A percentile compares a stretch with the other conserved stretches of the same genome.
Evolutionary conservation across 2,888 invertebrate genomes (phyloP).

Genomic region (Miltochrista miniata): DNA sequence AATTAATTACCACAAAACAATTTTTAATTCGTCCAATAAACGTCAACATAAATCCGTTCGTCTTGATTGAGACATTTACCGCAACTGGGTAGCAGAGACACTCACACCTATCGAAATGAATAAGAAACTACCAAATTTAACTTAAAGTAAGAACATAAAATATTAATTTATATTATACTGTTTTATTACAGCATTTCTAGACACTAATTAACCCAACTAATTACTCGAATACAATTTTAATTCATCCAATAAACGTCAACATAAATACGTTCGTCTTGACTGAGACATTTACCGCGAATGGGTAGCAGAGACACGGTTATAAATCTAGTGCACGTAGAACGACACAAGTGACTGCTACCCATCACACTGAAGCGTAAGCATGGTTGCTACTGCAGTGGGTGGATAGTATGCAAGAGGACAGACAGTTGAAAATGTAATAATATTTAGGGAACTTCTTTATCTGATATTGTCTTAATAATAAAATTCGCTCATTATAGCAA

Average conservation of each 20-base stretch:
- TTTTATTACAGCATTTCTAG: too few species aligned
- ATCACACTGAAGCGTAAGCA: slow-evolving; percentile 42
- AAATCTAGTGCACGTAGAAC: slow-evolving; percentile 61
- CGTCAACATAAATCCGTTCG: slow-evolving; percentile 61
- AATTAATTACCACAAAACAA: slow-evolving; percentile 24
- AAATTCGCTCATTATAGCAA: too few species aligned
- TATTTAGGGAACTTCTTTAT: too few species aligned
- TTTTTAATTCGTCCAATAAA: slow-evolving; percentile 58
- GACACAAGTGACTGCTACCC: slow-evolving; percentile 44
- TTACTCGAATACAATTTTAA: slow-evolving; percentile 40
- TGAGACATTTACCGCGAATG: slow-evolving; percentile 47
- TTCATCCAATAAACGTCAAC: slow-evolving; percentile 58
- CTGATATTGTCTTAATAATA: too few species aligned
- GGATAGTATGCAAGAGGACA: neutral
- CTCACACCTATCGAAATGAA: too few species aligned
- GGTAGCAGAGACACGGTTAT: too few species aligned
- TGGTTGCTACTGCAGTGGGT: neutral
- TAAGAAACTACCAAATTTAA: too few species aligned
- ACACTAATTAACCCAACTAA: too few species aligned
- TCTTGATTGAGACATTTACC: slow-evolving; percentile 45
- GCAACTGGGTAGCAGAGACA: too few species aligned
- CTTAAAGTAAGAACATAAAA: too few species aligned
- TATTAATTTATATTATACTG: too few species aligned
- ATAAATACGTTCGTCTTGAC: slow-evolving; percentile 58
- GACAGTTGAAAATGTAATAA: too few species aligned